Evolutionary conservation across 2,888 invertebrate species (phyloP), one percentile per base, ranked within the genome.

Genomic region (Linnaemya tessellans): DNA sequence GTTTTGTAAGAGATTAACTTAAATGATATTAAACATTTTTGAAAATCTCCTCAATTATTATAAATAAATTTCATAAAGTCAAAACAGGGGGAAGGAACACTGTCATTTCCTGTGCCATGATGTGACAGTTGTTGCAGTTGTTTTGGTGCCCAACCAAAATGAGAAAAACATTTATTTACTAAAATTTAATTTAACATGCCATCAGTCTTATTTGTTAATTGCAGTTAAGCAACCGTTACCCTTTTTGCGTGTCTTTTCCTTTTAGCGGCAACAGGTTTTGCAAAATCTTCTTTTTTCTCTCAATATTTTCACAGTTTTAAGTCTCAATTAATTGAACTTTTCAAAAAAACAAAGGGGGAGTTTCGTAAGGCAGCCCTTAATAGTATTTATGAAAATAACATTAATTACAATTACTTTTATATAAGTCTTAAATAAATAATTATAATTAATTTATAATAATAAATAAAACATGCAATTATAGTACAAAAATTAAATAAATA

Each of bases 141-240:
- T 30, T 30, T 68, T 15, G n/a, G 15, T 20, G 1, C 15, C 13
- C 41, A 35, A n/a, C 60, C 22, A 25, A 43, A 62, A 56, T 11
- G 3, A 22, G 9, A 22, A 56, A 60, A 18, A 25, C 1, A 64
- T 30, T 30, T 9, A 46, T 35, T 54, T 20, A 30, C 41, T 30
- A 46, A 30, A n/a, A 46, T n/a, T 64, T 4, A 64, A 75, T 75
- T 80, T 65, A 58, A 64, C 58, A 71, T 62, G 54, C 65, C 65
- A 65, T 80, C 80, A 54, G 60, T 68, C n/a, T 60, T 68, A 62
- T 81, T 81, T 71, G 71, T 58, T 71, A 49, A 80, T 60, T 68
- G 80, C 51, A 60, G 46, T 64, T 75, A 81, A 81, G 46, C 75
- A 75, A 46, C 62, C 75, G 43, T 64, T 71, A 73, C 81, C 74